Base-by-base conservation (phyloP, 1,140 invertebrate genomes). In the Sycobia sp. region DNA sequence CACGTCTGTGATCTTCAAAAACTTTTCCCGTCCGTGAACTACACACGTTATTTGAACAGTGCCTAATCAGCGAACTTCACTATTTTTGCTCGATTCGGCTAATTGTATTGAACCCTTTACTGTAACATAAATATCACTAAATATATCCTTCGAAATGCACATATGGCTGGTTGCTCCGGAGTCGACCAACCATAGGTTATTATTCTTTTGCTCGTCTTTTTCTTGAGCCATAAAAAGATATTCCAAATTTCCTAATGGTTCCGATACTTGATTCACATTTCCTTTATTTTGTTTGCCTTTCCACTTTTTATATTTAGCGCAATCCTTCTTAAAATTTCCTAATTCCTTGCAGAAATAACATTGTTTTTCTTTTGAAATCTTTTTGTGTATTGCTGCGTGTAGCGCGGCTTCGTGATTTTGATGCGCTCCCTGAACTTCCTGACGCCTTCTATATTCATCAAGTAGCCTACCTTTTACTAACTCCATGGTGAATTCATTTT, bases 101-200 rank as follows among this genome's bases (percentile, higher is more conserved):
- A 60, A 16, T 13, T 16, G 14, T 0, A 60, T 47, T 14, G 27
- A 18, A 0, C 57, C 57, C 18, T 51, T 41, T 11, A 11, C 34
- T 16, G 3, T 27, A 9, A 25, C 1, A 18, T 60, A 34, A 3
- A 60, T 51, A 41, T 60, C 23, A 1, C 2, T 39, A 38, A 70
- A 72, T 51, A 53, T 67, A 13, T 66, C 51, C 59, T 57, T 69
- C 14, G 49, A 50, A 2, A 44, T 34, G 7, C 54, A 56, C 64
- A 70, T 70, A 44, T 71, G 67, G 11, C 53, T 49, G 9, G 67
- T 67, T 50, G 67, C 65, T 25, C 65, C 69, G 0, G 65, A 66
- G 25, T 71, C 67, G 0, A 61, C 56, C 14, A 63, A 16, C 67
- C 64, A 67, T 66, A 46, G 16, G 16, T 50, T 51, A 58, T 60